A percentile compares a stretch with the other conserved stretches of the same genome.
Conservation (phyloP, 2,888 invertebrate species). For the Aporophyla lueneburgensis region DNA sequence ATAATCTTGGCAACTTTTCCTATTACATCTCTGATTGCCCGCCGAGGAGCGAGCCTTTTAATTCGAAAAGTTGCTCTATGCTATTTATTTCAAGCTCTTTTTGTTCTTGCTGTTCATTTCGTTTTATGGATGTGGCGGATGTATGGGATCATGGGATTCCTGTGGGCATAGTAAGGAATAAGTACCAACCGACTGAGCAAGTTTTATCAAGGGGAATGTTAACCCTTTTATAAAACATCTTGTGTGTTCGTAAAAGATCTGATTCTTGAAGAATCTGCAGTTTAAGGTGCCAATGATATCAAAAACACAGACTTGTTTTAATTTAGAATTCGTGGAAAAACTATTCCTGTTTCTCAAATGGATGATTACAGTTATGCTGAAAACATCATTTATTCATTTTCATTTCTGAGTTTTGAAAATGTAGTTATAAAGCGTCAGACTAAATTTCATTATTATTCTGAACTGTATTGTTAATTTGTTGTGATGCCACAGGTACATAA, state of each 20-base stretch:
- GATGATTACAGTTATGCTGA: not conserved
- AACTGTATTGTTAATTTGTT: not conserved
- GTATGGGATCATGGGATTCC: not conserved
- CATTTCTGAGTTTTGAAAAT: not conserved
- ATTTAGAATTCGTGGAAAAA: not conserved
- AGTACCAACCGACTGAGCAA: not conserved
- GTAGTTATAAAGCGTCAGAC: not conserved
- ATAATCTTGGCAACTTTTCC: constrained; percentile 77
- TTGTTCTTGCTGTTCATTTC: constrained; percentile 64
- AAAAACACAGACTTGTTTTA: not conserved
- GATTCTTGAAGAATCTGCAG: not conserved
- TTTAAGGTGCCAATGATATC: not conserved
- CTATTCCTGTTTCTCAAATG: not conserved
- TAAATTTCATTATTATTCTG: not conserved
- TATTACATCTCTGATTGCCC: constrained; percentile 76
- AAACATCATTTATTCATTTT: not conserved
- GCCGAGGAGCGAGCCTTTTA: constrained; percentile 71
- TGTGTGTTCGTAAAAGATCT: not conserved
- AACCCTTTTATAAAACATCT: not conserved
- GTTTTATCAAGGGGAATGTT: not conserved
- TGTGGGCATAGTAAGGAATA: not conserved
- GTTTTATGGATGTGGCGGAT: constrained; percentile 56
- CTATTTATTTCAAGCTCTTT: constrained; percentile 72
- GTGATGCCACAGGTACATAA: not conserved
- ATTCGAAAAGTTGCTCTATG: constrained; percentile 77